These are phyloP conservation scores for Salminus brasiliensis DNA, from an alignment of 2,113 vertebrate genomes.

Conservation along the genomic window DNA sequence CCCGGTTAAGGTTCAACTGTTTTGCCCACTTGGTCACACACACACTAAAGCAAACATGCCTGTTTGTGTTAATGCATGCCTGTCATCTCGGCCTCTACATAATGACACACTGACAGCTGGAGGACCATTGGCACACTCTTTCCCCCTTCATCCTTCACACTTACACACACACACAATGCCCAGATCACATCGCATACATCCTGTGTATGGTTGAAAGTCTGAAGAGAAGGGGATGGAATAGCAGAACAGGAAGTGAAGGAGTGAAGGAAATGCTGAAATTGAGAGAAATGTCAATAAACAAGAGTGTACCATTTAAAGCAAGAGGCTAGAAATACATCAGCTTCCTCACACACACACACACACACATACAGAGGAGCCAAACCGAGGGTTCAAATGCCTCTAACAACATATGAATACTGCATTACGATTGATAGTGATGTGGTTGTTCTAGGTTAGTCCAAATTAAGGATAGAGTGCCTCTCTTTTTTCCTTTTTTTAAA, in stretches of 20 bases:
- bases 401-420: background rate
- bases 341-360: background rate
- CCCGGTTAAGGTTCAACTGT: background rate
- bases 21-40: conserved; percentile 23
- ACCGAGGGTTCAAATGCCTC: background rate
- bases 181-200: background rate
- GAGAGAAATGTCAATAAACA: background rate
- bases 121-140: conserved; percentile 20
- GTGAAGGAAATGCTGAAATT: background rate
- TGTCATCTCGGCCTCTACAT: background rate
- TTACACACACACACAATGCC: background rate
- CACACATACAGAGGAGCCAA: background rate
- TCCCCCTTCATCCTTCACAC: background rate
- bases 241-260: background rate
- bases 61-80: conserved; percentile 1
- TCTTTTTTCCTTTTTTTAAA: background rate
- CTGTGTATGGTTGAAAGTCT: background rate
- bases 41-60: background rate
- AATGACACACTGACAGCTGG: conserved; percentile 2
- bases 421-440: conserved; percentile 25
- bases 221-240: background rate
- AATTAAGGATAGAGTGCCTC: background rate
- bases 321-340: background rate
- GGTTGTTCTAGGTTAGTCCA: background rate
- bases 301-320: background rate